Evolutionary conservation across 2,888 invertebrate species (phyloP).

Genomic region (Neuroscelio doddi): DNA sequence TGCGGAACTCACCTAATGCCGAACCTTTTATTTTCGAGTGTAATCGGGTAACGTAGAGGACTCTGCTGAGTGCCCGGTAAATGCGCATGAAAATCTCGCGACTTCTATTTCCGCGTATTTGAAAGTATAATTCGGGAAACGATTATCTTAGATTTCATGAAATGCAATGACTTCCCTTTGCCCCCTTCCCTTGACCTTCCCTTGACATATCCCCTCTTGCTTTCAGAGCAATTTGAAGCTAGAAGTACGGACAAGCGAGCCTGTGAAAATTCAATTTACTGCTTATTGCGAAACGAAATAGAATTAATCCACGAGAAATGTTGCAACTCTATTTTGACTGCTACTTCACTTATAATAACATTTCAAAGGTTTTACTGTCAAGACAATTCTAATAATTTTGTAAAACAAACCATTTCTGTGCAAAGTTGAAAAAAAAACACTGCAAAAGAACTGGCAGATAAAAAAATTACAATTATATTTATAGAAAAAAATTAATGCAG

Average conservation of each 20-base stretch:
- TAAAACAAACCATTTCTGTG: too few species aligned
- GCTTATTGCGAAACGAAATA: conserved; percentile 43
- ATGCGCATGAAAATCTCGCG: conserved; percentile 12
- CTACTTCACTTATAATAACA: too few species aligned
- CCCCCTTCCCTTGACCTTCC: conserved; percentile 4
- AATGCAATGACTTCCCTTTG: conserved; percentile 16
- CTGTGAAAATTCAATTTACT: conserved; percentile 45
- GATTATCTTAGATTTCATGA: conserved; percentile 42
- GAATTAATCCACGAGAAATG: conserved; percentile 36
- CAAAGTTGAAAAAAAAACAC: too few species aligned
- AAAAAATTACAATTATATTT: too few species aligned
- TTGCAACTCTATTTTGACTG: too few species aligned
- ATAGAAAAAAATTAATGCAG: too few species aligned
- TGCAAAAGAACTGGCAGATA: too few species aligned
- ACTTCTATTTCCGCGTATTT: conserved; percentile 36
- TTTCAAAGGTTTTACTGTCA: too few species aligned
- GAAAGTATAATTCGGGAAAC: conserved; percentile 40
- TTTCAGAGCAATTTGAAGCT: conserved; percentile 20
- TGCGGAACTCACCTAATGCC: background rate
- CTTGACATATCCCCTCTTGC: background rate
- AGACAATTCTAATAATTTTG: too few species aligned
- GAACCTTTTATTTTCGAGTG: conserved; percentile 7
- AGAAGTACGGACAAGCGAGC: too few species aligned
- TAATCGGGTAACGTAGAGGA: conserved; percentile 9
- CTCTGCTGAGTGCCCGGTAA: background rate